Conservation (phyloP, 1,140 invertebrate genomes). For the Neomicropteryx cornuta region DNA sequence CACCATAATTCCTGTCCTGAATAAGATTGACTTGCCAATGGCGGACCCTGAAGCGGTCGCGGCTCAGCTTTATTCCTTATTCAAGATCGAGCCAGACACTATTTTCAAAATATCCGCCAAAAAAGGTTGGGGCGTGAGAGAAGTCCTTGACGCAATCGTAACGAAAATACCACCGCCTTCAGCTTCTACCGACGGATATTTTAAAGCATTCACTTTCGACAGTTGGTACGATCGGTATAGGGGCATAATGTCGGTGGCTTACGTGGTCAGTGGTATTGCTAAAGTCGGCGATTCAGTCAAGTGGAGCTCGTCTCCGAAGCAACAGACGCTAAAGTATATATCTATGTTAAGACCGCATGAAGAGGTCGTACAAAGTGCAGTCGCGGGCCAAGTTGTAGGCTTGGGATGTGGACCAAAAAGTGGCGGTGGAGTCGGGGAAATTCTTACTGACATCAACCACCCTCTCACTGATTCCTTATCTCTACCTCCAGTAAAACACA, state of each 20-base stretch:
- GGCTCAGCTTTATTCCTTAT: conserved; percentile 71
- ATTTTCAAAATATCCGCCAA: conserved; percentile 76
- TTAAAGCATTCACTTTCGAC: conserved; percentile 84
- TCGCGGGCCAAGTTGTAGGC: conserved; percentile 44
- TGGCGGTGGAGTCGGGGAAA: conserved; percentile 32
- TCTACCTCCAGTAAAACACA: conserved; percentile 47
- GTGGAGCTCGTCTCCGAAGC: conserved; percentile 50
- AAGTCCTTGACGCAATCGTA: conserved; percentile 68
- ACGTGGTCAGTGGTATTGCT: conserved; percentile 63
- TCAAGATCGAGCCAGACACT: conserved; percentile 65
- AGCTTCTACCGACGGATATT: conserved; percentile 44
- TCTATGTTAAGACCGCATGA: conserved; percentile 74
- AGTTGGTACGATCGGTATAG: conserved; percentile 86
- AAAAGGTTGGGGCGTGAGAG: conserved; percentile 64
- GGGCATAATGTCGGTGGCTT: conserved; percentile 74
- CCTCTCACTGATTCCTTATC: conserved; percentile 15
- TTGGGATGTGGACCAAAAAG: conserved; percentile 33
- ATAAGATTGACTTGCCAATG: conserved; percentile 93
- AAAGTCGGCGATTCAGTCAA: conserved; percentile 48
- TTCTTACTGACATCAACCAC: too few species aligned
- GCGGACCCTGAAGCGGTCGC: conserved; percentile 75
- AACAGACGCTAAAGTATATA: conserved; percentile 72
- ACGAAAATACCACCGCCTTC: conserved; percentile 66
- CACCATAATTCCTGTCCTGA: conserved; percentile 84
- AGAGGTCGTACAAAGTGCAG: conserved; percentile 51